Evolutionary conservation across 1,140 invertebrate species (phyloP), one percentile per base, ranked within the genome.

Genomic region (Drosophila obscura): DNA sequence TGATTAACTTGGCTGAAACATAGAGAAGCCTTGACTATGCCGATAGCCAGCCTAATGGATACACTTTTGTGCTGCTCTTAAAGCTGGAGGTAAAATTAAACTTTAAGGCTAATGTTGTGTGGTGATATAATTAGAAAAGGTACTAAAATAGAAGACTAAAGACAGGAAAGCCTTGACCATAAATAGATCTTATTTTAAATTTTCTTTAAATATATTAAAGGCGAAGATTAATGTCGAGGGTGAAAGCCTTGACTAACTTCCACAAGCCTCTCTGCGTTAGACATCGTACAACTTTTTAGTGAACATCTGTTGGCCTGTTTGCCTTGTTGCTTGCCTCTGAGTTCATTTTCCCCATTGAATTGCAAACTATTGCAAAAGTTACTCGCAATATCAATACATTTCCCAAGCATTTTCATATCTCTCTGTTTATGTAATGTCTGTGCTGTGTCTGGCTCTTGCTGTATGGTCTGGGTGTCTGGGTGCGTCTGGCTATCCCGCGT

Each of bases 371-470:
- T 43, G 22, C 1, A 49, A 22, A 19, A 15, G 15, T 28, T 11
- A 6, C 9, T 11, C 31, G 31, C 11, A 35, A 35, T 39, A 39
- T 28, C 1, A 1, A 9, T 11, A 19, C 19, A 26, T 61, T 15
- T 24, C 22, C 1, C n/a, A 43, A 16, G 35, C 58, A 39, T 15
- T 22, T 65, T 7, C 5, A 49, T 49, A 11, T 49, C n/a, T 52
- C 31, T 31, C 31, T 4, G 26, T 62, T 56, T 45, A 26, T 53
- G 35, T 15, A 26, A 19, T 67, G 65, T 66, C 65, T 68, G 65
- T 11, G 49, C 46, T 68, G 2, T 68, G 65, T 68, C 65, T 67
- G 48, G 64, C 26, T 45, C 51, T 35, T 35, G 9, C 8, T 2
- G 3, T 11, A 35, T 35, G 4, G 35, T 9, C 45, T 4, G 39